These are phyloP conservation scores for Bradypodion ventrale DNA, from an alignment of 2,797 vertebrate genomes.

Conservation along the genomic window DNA sequence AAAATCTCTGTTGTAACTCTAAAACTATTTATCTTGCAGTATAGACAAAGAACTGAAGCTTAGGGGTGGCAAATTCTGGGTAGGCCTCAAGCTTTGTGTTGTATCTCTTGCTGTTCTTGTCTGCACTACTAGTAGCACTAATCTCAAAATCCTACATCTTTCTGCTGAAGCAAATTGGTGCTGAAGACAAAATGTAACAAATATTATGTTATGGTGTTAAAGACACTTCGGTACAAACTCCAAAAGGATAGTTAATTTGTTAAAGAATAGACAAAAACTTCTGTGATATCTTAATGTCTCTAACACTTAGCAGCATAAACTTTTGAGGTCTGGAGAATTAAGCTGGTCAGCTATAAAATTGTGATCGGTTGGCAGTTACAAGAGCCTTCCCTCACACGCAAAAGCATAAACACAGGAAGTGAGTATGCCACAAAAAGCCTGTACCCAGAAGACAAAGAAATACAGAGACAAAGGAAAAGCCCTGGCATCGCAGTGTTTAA, in stretches of 20 bases:
- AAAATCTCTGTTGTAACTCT: not conserved
- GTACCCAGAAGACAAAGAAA: not conserved
- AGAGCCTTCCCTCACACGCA: not conserved
- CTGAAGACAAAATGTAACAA: not conserved
- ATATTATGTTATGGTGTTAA: not conserved
- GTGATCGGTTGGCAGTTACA: not conserved
- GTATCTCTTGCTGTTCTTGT: not conserved
- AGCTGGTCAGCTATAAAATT: not conserved
- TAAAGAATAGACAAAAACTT: not conserved
- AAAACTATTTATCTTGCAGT: not conserved
- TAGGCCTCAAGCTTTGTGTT: not conserved
- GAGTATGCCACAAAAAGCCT: not conserved
- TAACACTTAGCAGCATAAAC: not conserved
- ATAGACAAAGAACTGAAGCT: not conserved
- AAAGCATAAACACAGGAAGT: not conserved
- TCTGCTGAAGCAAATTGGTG: not conserved
- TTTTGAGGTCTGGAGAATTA: not conserved
- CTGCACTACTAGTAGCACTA: not conserved
- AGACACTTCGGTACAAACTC: not conserved
- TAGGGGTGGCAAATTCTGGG: not conserved
- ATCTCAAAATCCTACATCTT: not conserved
- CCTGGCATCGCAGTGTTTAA: no score
- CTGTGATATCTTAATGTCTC: not conserved
- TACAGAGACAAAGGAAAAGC: no score
- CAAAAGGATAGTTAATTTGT: not conserved